Conservation (phyloP, 2,113 vertebrate species). For the Scophthalmus maximus region DNA sequence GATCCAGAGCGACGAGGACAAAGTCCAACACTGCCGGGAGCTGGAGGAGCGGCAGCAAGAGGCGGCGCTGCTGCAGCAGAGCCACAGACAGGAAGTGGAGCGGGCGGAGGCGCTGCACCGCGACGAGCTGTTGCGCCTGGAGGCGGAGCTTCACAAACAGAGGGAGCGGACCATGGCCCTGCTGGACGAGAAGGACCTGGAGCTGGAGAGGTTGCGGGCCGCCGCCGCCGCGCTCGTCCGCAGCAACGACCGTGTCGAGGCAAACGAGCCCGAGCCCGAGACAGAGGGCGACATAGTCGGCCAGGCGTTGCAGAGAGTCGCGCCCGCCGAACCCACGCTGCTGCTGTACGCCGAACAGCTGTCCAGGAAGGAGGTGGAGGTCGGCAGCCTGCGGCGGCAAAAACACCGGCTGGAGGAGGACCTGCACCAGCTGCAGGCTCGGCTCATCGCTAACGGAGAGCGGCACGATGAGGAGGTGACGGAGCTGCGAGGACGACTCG, state of each 20-base stretch:
- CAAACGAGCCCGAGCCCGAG: conserved; percentile 14
- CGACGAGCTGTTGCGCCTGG: conserved; percentile 85
- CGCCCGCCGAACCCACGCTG: conserved; percentile 85
- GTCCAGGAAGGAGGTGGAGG: conserved; percentile 91
- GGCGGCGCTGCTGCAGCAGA: conserved; percentile 79
- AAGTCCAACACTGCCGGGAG: conserved; percentile 77
- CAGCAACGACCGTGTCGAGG: not conserved
- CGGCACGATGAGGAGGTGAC: conserved; percentile 82
- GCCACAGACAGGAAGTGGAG: conserved; percentile 88
- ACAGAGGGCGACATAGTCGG: conserved; percentile 78
- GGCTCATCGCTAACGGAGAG: conserved; percentile 82
- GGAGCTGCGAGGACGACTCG: conserved; percentile 76
- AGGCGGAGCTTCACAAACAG: conserved; percentile 94
- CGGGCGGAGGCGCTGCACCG: conserved; percentile 80
- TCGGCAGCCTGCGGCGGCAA: conserved; percentile 83
- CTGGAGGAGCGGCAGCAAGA: conserved; percentile 83
- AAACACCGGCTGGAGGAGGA: conserved; percentile 87
- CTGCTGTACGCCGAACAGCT: conserved; percentile 93
- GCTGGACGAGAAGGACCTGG: conserved; percentile 91
- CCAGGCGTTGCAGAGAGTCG: conserved; percentile 79
- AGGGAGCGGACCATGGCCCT: conserved; percentile 90
- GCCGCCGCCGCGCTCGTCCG: conserved; percentile 13
- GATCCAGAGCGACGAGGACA: conserved; percentile 85
- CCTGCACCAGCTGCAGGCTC: conserved; percentile 84
- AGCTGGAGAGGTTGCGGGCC: conserved; percentile 87